A percentile compares a stretch with the other conserved stretches of the same genome.
Evolutionary conservation across 2,797 vertebrate genomes (phyloP).

Genomic region (Dendrocincla fuliginosa): DNA sequence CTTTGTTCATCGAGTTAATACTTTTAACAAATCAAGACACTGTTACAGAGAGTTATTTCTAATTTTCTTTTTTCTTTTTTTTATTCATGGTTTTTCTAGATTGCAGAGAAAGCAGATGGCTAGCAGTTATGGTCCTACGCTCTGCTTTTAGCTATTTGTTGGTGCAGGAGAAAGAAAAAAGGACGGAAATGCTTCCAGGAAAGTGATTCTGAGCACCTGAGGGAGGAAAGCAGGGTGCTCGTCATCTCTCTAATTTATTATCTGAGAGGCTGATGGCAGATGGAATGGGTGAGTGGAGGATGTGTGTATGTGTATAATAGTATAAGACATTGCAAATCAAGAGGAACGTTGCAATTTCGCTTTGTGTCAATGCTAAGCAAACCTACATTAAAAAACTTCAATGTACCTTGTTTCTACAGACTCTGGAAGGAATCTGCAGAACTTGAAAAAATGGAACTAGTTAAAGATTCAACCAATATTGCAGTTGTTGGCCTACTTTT

Average conservation of each 20-base stretch:
- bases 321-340: background rate
- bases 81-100: background rate
- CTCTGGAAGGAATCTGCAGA: background rate
- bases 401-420: background rate
- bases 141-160: constrained; percentile 29
- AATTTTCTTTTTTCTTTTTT: background rate
- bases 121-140: constrained; percentile 15
- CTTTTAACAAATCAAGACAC: constrained; percentile 19
- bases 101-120: constrained; percentile 53
- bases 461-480: background rate
- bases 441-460: background rate
- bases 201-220: constrained; percentile 51
- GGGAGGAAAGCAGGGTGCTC: constrained; percentile 22
- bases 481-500: constrained; percentile 16
- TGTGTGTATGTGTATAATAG: background rate
- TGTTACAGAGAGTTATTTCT: background rate
- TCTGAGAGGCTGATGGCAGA: constrained; percentile 54
- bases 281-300: background rate
- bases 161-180: constrained; percentile 32
- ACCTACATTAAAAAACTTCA: background rate
- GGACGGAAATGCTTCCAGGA: constrained; percentile 9
- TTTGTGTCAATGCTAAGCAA: background rate
- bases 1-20: background rate
- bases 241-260: constrained; percentile 55
- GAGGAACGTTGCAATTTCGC: background rate